phyloP scores from a whole-genome alignment of 2,113 vertebrate species.

The Malurus cyaneus region DNA sequence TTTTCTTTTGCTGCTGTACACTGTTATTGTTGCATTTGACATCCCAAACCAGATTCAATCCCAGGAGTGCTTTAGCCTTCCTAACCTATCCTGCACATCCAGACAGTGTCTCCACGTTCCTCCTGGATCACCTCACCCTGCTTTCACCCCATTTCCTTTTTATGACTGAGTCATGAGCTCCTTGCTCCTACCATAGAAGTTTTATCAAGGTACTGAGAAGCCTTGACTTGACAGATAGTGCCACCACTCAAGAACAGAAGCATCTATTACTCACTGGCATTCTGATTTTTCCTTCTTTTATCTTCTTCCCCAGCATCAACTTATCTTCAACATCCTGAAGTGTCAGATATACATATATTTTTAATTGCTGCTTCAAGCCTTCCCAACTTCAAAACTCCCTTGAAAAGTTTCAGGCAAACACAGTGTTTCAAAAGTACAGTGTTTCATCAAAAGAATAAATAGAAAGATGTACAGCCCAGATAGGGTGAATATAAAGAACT shows the following conservation, averaged over 20 bases:
- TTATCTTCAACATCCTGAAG: not conserved
- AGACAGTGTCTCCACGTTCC: not conserved
- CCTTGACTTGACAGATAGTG: not conserved
- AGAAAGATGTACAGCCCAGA: not conserved
- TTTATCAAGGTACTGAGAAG: not conserved
- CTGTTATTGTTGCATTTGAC: not conserved
- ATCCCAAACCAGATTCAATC: not conserved
- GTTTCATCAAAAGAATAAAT: not conserved
- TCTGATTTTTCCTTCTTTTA: not conserved
- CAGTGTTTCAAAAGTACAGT: not conserved
- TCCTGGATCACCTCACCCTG: not conserved
- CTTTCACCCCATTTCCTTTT: not conserved
- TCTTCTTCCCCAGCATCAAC: not conserved
- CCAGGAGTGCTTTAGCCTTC: not conserved
- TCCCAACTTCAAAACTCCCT: not conserved
- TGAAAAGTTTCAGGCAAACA: not conserved
- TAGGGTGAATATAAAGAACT: not conserved
- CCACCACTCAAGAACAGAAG: not conserved
- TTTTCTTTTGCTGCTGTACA: accelerated
- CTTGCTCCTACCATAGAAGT: not conserved
- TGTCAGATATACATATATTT: not conserved
- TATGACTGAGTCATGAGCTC: not conserved
- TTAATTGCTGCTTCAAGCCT: not conserved
- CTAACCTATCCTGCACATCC: not conserved
- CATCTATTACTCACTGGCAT: not conserved